These are phyloP conservation scores for Meles meles DNA, from an alignment of 2,113 vertebrate species.

Conservation along the genomic window DNA sequence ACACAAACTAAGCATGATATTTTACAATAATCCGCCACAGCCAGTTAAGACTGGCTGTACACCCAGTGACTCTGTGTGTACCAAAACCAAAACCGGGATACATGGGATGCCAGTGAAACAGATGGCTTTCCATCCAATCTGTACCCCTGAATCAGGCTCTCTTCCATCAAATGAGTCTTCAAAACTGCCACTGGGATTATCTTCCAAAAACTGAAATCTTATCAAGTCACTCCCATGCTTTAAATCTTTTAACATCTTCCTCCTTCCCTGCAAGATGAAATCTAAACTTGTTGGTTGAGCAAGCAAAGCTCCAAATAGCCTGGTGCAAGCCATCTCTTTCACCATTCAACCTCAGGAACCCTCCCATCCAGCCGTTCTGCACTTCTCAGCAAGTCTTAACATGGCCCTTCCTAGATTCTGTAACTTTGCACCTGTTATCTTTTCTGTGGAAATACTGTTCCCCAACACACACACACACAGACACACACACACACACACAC, in stretches of 20 bases:
- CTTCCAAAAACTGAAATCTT: background rate
- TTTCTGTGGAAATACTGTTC: background rate
- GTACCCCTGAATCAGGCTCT: background rate
- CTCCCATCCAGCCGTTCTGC: background rate
- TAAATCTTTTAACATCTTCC: background rate
- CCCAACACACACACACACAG: background rate
- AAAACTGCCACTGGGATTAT: background rate
- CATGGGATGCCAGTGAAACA: background rate
- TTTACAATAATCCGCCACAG: background rate
- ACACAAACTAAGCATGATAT: background rate
- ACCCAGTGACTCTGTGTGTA: background rate
- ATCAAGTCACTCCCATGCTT: background rate
- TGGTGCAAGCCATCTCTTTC: background rate
- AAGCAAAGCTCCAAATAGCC: background rate
- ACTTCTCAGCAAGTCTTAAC: background rate
- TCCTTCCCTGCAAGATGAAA: background rate
- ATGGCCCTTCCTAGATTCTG: background rate
- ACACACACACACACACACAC: no score
- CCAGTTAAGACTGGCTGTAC: background rate
- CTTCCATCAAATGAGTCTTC: background rate
- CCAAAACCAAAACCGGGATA: background rate
- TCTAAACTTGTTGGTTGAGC: background rate
- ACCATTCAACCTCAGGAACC: background rate
- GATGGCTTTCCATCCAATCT: background rate
- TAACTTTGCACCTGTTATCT: background rate